Evolutionary conservation across 2,797 vertebrate species (phyloP).

Genomic region (Eulemur mongoz): DNA sequence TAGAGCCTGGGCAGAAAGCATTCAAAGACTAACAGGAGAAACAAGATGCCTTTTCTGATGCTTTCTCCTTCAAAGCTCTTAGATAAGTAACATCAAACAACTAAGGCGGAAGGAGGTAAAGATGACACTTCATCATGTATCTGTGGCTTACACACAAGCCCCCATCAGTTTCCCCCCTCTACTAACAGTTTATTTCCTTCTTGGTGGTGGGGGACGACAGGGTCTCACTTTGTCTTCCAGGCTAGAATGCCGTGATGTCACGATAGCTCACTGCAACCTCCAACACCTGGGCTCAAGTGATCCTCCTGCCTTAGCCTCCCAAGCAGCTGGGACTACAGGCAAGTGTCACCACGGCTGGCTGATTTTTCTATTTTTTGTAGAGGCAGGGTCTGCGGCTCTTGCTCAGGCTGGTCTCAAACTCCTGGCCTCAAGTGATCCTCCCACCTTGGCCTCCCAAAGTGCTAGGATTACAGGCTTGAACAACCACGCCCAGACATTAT

Average conservation of each 20-base stretch:
- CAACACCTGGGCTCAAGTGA: background rate
- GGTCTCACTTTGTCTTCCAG: background rate
- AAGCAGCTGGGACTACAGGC: background rate
- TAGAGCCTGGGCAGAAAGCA: background rate
- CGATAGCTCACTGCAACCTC: background rate
- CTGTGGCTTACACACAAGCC: slow-evolving; percentile 52
- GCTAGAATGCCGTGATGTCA: background rate
- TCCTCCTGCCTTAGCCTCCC: background rate
- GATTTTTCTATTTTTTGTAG: background rate
- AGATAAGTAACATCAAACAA: background rate
- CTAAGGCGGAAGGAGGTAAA: background rate
- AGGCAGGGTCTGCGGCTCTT: background rate
- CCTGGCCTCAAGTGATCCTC: background rate
- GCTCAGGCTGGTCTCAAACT: background rate
- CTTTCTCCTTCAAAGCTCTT: background rate
- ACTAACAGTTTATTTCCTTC: slow-evolving; percentile 43
- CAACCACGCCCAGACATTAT: background rate
- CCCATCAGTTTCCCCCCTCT: background rate
- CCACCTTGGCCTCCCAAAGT: background rate
- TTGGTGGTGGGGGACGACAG: background rate
- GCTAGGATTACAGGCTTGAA: background rate
- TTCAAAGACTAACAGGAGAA: background rate
- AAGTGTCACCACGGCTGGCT: background rate
- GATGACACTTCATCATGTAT: background rate
- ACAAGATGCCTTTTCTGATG: background rate